phyloP scores from a whole-genome alignment of 2,888 invertebrate genomes.

The Byasa hedistus region DNA sequence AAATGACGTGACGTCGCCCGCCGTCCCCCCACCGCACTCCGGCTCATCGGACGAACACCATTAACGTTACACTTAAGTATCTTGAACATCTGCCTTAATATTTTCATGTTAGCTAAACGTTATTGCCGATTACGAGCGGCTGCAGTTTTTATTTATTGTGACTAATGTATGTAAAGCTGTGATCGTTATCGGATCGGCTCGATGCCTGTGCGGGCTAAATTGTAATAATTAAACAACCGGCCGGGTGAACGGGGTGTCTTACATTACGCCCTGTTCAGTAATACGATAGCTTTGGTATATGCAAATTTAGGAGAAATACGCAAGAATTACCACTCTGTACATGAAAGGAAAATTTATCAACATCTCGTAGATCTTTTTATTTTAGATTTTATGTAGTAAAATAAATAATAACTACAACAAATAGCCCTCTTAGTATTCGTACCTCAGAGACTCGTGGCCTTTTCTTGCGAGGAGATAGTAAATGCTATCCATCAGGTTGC shows the following conservation, averaged over 20 bases:
- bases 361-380: too few relatives aligned
- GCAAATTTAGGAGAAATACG: too few relatives aligned
- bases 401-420: too few relatives aligned
- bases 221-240: not conserved
- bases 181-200: conserved; percentile 8
- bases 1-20: conserved; percentile 27
- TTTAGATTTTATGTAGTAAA: too few relatives aligned
- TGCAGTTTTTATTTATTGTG: conserved; percentile 36
- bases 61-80: conserved; percentile 45
- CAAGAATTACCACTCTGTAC: too few relatives aligned
- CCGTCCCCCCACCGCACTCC: conserved; percentile 33
- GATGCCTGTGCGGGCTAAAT: conserved; percentile 14
- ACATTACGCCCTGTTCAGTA: not conserved
- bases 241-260: not conserved
- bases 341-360: too few relatives aligned
- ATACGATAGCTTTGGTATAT: not conserved
- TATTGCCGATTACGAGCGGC: conserved; percentile 40
- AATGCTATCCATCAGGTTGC: too few relatives aligned
- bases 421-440: too few relatives aligned
- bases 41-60: conserved; percentile 47
- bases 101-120: conserved; percentile 40
- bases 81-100: conserved; percentile 43
- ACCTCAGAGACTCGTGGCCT: too few relatives aligned
- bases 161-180: conserved; percentile 28
- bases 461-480: too few relatives aligned